phyloP scores from a whole-genome alignment of 2,113 vertebrate genomes.

The Chionodraco myersi region DNA sequence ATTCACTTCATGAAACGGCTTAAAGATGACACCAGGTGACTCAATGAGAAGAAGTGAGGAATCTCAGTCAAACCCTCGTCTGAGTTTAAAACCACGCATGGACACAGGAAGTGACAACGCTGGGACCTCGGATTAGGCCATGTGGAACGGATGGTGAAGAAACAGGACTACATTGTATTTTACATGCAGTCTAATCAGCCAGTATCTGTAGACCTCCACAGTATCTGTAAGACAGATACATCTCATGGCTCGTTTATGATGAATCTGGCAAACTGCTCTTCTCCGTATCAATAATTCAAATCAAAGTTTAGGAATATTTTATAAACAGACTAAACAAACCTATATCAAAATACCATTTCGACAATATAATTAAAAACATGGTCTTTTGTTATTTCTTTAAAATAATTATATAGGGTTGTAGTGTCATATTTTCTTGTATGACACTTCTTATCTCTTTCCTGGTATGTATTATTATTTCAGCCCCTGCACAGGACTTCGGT shows the following conservation, averaged over 20 bases:
- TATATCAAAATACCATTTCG: too few relatives aligned
- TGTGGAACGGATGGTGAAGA: constrained; percentile 30
- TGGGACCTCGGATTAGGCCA: constrained; percentile 25
- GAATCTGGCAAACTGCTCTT: neutral
- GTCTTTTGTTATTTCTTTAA: too few relatives aligned
- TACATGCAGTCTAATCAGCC: neutral
- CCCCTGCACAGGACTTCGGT: too few relatives aligned
- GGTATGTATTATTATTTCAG: too few relatives aligned
- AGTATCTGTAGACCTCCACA: neutral
- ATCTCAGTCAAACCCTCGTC: constrained; percentile 16
- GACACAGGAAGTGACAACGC: constrained; percentile 34
- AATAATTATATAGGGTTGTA: too few relatives aligned
- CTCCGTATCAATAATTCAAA: neutral
- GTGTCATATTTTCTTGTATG: too few relatives aligned
- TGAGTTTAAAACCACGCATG: neutral
- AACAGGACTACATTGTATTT: neutral
- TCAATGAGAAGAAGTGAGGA: constrained; percentile 27
- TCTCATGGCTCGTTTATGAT: neutral
- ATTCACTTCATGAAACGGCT: constrained; percentile 5
- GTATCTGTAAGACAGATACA: neutral
- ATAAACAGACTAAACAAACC: too few relatives aligned
- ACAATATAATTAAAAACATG: too few relatives aligned
- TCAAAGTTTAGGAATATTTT: too few relatives aligned
- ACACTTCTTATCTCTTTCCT: too few relatives aligned
- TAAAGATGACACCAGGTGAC: constrained; percentile 36